Evolutionary conservation across 2,113 vertebrate genomes (phyloP).

Genomic region (Scophthalmus maximus): DNA sequence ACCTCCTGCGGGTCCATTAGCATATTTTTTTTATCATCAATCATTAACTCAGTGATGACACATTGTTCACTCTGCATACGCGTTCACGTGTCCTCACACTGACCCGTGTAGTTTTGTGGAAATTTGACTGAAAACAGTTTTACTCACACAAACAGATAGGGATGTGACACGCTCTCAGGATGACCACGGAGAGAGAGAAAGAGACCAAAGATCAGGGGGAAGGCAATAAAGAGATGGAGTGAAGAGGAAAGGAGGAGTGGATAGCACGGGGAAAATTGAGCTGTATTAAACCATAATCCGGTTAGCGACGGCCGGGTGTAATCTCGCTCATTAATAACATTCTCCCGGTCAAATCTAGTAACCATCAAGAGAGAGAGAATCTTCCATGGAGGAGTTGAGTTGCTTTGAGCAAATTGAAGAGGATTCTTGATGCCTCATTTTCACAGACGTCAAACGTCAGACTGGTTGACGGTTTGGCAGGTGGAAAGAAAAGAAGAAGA

Average conservation of each 20-base stretch:
- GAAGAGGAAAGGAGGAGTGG: slow-evolving; percentile 18
- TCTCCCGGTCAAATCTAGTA: slow-evolving; percentile 66
- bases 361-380: slow-evolving; percentile 62
- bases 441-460: slow-evolving; percentile 51
- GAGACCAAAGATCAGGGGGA: slow-evolving; percentile 29
- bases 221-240: slow-evolving; percentile 28
- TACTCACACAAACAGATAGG: slow-evolving; percentile 2
- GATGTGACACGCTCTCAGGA: neutral
- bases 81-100: slow-evolving; percentile 36
- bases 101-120: slow-evolving; percentile 10
- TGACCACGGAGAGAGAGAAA: slow-evolving; percentile 5
- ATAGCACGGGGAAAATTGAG: slow-evolving; percentile 54
- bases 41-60: slow-evolving; percentile 63
- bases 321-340: slow-evolving; percentile 76
- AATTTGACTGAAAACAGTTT: slow-evolving; percentile 4
- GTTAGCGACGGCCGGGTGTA: slow-evolving; percentile 74
- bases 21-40: slow-evolving; percentile 75
- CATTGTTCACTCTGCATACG: slow-evolving; percentile 43
- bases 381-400: slow-evolving; percentile 53
- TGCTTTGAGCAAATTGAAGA: slow-evolving; percentile 48
- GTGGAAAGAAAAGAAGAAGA: slow-evolving; percentile 1
- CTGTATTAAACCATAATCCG: slow-evolving; percentile 74
- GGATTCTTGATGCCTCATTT: slow-evolving; percentile 61
- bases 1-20: slow-evolving; percentile 69
- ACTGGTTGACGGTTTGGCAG: slow-evolving; percentile 53